Conservation (phyloP, 2,797 vertebrate species). For the Cuniculus paca region DNA sequence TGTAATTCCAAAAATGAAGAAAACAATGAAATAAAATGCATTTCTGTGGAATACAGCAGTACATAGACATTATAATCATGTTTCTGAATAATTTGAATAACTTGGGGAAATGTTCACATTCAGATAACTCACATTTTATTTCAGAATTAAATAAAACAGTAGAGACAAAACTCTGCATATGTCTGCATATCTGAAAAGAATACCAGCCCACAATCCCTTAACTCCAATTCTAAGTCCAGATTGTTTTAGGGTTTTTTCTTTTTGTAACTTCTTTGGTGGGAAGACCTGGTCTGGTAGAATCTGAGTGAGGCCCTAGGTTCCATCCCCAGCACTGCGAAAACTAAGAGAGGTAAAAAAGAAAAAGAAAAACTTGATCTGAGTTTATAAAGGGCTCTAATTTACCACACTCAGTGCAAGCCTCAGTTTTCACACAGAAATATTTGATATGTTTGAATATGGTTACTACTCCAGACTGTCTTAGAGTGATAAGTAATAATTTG, state of each 20-base stretch:
- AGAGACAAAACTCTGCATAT: background rate
- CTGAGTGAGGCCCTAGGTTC: background rate
- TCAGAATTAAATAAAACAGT: constrained; percentile 31
- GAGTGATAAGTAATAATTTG: background rate
- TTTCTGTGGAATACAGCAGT: background rate
- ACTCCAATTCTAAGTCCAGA: constrained; percentile 14
- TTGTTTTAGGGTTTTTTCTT: background rate
- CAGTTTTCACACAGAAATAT: background rate
- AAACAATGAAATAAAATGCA: constrained; percentile 17
- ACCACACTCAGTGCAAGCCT: background rate
- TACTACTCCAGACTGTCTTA: background rate
- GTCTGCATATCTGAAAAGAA: constrained; percentile 23
- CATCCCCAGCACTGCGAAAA: background rate
- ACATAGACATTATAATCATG: background rate
- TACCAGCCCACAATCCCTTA: background rate
- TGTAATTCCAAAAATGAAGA: background rate
- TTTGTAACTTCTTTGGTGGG: background rate
- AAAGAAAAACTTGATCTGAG: background rate
- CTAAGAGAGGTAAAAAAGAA: background rate
- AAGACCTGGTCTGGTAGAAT: background rate
- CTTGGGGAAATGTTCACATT: background rate
- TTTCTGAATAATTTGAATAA: constrained; percentile 34
- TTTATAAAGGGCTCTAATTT: background rate
- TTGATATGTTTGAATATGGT: background rate
- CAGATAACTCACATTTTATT: background rate